Conservation (phyloP, 2,888 invertebrate species). For the Caprella mutica region DNA sequence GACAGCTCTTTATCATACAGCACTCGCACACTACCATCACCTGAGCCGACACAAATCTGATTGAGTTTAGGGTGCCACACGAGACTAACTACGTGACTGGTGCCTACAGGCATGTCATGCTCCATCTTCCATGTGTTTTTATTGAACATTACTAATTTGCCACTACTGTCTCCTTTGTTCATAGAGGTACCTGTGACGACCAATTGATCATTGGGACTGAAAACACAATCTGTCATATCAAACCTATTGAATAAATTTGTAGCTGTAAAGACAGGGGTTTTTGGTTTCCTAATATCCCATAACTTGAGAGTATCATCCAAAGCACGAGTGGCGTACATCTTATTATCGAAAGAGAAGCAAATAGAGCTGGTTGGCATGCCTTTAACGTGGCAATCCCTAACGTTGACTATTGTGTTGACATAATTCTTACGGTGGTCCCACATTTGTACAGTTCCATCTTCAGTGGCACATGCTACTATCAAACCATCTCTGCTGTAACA, state of each 20-base stretch:
- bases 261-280: constrained; percentile 59
- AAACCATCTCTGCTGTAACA: constrained; percentile 73
- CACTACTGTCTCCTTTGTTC: constrained; percentile 51
- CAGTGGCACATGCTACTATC: constrained; percentile 78
- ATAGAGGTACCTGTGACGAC: constrained; percentile 78
- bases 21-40: constrained; percentile 77
- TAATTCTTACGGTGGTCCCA: constrained; percentile 90
- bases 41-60: constrained; percentile 85
- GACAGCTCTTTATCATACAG: constrained; percentile 82
- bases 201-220: constrained; percentile 85
- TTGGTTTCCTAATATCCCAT: constrained; percentile 82
- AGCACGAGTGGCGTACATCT: constrained; percentile 63
- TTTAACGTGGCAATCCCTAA: constrained; percentile 66
- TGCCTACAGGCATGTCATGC: constrained; percentile 60
- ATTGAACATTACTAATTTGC: constrained; percentile 66
- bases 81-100: constrained; percentile 59
- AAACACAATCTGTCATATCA: constrained; percentile 51
- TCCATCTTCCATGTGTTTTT: constrained; percentile 61
- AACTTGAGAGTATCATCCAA: constrained; percentile 89
- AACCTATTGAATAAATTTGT: constrained; percentile 67
- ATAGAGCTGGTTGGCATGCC: constrained; percentile 72
- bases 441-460: constrained; percentile 89
- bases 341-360: constrained; percentile 75
- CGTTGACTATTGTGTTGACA: constrained; percentile 65
- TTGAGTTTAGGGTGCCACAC: constrained; percentile 97